These are phyloP conservation scores for Scatophagus argus DNA, from an alignment of 2,113 vertebrate species.

Conservation along the genomic window DNA sequence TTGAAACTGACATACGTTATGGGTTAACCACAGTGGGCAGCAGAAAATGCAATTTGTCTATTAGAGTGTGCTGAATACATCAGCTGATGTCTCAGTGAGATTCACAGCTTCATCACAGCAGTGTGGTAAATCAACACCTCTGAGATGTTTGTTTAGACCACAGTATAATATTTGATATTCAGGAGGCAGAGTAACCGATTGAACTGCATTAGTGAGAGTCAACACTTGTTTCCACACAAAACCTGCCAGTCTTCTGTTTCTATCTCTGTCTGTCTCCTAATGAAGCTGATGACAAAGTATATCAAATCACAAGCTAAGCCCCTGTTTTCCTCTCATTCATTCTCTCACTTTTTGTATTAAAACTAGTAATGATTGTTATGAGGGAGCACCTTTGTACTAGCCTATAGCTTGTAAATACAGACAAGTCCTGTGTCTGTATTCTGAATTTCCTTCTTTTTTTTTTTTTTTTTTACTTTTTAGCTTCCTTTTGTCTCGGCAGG, in stretches of 20 bases:
- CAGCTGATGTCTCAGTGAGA: not conserved
- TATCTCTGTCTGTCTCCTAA: not conserved
- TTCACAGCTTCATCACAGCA: not conserved
- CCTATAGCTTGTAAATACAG: constrained; percentile 12
- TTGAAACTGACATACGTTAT: not conserved
- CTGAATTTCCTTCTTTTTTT: not conserved
- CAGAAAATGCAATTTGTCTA: not conserved
- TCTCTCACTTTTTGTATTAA: not conserved
- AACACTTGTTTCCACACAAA: not conserved
- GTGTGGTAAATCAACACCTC: not conserved
- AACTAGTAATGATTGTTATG: not conserved
- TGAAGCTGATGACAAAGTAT: not conserved
- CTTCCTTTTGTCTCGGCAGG: constrained; percentile 1
- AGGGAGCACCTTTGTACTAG: not conserved
- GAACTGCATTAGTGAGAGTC: not conserved
- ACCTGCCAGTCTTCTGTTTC: not conserved
- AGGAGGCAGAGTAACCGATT: not conserved
- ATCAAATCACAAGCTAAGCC: not conserved
- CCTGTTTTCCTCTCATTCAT: not conserved
- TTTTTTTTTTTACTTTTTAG: not conserved
- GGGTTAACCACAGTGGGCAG: not conserved
- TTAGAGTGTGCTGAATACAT: not conserved
- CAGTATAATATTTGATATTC: not conserved
- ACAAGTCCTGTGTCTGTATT: not conserved
- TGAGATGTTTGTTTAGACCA: constrained; percentile 11